phyloP scores from a whole-genome alignment of 2,113 vertebrate species.

The Ceratotherium simum region DNA sequence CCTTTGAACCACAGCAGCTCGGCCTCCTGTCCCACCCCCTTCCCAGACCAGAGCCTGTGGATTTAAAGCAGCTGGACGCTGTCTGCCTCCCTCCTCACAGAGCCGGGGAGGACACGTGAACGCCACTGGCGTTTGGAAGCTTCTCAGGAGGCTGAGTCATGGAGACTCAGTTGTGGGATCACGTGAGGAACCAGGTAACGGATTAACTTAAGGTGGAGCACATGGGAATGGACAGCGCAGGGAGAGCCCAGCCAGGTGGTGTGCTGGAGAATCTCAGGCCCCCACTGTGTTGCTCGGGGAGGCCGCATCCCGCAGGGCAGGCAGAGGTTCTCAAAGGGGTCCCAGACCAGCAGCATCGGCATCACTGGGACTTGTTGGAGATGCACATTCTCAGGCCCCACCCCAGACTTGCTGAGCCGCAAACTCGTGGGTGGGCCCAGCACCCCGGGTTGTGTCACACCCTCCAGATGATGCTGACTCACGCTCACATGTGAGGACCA shows the following conservation, averaged over 20 bases:
- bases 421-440: neutral
- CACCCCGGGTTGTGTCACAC: accelerated
- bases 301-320: accelerated
- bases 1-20: neutral
- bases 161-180: neutral
- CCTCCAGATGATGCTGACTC: neutral
- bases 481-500: neutral
- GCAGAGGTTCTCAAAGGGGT: neutral
- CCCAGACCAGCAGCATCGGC: too few relatives aligned
- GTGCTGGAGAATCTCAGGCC: too few relatives aligned
- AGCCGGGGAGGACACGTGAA: neutral
- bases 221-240: neutral
- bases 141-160: neutral
- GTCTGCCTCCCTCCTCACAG: neutral
- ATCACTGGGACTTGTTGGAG: neutral
- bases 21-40: neutral
- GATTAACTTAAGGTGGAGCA: neutral
- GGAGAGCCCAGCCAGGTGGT: accelerated
- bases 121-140: neutral
- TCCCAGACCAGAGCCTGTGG: neutral
- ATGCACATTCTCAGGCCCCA: neutral
- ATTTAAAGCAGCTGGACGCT: neutral
- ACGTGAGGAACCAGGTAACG: neutral
- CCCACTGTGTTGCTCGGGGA: neutral
- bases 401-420: neutral